Evolutionary conservation across 2,797 vertebrate species (phyloP).

Genomic region (Hydrocynus forskahlii): DNA sequence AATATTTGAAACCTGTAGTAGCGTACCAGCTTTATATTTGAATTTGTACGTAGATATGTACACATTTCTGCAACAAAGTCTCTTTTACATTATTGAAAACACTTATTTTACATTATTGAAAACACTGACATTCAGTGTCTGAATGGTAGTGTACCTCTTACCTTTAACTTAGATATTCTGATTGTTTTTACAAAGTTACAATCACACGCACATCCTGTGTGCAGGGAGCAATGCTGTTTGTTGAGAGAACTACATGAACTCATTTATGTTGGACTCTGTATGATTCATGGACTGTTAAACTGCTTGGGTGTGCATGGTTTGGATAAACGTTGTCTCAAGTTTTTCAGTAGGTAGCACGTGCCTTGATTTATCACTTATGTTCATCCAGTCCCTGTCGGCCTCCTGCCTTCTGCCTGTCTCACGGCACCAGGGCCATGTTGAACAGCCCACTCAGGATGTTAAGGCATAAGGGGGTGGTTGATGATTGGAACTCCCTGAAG

Average conservation of each 20-base stretch:
- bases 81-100: too few relatives aligned
- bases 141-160: too few relatives aligned
- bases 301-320: neutral
- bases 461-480: constrained; percentile 4
- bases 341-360: neutral
- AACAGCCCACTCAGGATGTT: constrained; percentile 21
- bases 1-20: too few relatives aligned
- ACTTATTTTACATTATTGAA: too few relatives aligned
- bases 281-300: neutral
- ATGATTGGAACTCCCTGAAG: constrained; percentile 57
- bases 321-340: neutral
- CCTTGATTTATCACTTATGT: constrained; percentile 8
- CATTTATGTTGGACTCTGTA: neutral
- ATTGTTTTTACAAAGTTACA: neutral
- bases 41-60: too few relatives aligned
- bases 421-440: neutral
- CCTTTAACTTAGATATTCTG: too few relatives aligned
- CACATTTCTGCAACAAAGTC: too few relatives aligned
- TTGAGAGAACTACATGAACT: neutral
- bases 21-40: too few relatives aligned
- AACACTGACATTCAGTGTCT: too few relatives aligned
- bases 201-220: neutral
- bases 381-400: neutral
- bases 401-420: neutral
- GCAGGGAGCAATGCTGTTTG: neutral